A percentile compares a stretch with the other conserved stretches of the same genome.
phyloP scores from a whole-genome alignment of 2,797 vertebrate genomes.

The Galago senegalensis region DNA sequence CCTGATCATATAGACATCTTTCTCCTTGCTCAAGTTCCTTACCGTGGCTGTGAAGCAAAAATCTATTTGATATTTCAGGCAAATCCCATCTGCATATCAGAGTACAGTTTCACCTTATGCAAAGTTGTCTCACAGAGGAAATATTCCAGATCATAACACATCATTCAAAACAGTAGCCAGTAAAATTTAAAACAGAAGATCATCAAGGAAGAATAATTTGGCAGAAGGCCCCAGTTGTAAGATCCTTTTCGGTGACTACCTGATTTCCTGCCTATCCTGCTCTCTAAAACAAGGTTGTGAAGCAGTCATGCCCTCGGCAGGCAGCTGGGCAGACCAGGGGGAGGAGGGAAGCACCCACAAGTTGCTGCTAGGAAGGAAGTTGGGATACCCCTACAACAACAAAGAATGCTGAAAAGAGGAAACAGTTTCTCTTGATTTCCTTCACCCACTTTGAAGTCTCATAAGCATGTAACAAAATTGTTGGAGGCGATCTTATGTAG shows the following conservation, averaged over 20 bases:
- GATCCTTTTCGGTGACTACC: neutral
- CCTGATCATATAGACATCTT: neutral
- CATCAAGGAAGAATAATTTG: constrained; percentile 14
- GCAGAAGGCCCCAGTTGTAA: neutral
- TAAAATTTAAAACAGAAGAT: constrained; percentile 49
- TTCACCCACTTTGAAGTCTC: neutral
- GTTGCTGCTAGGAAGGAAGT: neutral
- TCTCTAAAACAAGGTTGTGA: neutral
- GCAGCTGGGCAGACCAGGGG: neutral
- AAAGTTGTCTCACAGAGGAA: constrained; percentile 17
- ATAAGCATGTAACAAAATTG: constrained; percentile 34
- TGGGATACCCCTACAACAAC: neutral
- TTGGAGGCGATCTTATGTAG: constrained; percentile 6
- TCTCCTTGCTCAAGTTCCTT: constrained; percentile 14
- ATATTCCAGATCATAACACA: neutral
- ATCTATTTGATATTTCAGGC: constrained; percentile 65
- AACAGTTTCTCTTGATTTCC: constrained; percentile 33
- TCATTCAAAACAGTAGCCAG: neutral
- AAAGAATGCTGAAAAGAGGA: constrained; percentile 38
- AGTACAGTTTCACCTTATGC: constrained; percentile 1
- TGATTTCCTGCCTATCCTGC: neutral
- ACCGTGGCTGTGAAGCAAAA: constrained; percentile 52
- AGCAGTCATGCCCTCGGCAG: neutral
- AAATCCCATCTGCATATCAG: constrained; percentile 67
- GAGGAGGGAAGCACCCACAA: neutral